Conservation (phyloP, 2,797 vertebrate species). For the Schizopygopsis malacanthus region DNA sequence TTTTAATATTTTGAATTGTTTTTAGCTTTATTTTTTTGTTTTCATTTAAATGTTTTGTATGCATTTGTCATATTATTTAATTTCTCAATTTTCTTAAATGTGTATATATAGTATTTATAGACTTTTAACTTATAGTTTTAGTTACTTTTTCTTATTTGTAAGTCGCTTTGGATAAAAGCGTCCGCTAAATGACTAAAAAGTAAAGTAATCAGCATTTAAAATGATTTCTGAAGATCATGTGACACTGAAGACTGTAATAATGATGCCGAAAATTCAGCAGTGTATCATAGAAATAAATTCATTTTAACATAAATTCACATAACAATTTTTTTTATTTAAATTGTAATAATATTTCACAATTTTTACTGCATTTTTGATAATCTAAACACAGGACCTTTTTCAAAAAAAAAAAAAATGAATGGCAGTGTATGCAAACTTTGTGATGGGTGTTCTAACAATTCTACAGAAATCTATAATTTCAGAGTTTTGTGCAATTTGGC, state of each 20-base stretch:
- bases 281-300: background rate
- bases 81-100: no score
- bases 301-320: background rate
- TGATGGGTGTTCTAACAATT: background rate
- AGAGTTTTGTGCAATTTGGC: background rate
- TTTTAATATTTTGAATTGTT: no score
- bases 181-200: no score
- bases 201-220: background rate
- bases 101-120: no score
- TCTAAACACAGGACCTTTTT: background rate
- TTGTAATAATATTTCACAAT: background rate
- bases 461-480: background rate
- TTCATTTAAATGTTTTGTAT: no score
- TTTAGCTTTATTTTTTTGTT: no score
- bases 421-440: background rate
- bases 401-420: background rate
- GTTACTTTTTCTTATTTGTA: no score
- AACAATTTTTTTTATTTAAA: background rate
- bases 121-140: no score
- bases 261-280: background rate
- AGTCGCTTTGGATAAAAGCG: no score
- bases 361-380: background rate
- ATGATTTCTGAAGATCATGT: background rate
- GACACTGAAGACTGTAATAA: background rate
- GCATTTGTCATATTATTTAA: no score